A percentile compares a stretch with the other conserved stretches of the same genome.
Conservation (phyloP, 2,888 invertebrate species). For the Unio pictorum region DNA sequence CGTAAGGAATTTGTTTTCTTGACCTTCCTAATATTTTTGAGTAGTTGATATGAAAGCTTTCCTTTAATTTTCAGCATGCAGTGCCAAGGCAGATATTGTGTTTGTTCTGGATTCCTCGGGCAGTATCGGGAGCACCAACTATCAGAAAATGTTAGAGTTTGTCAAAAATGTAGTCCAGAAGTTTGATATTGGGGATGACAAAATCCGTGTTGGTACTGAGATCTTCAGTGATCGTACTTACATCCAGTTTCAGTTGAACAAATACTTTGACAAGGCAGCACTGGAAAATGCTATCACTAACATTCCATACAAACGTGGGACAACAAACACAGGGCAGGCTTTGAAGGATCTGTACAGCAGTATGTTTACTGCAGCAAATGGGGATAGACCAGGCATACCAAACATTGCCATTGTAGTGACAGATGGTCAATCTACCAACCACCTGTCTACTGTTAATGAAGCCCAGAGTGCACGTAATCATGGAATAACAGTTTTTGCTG, state of each 20-base stretch:
- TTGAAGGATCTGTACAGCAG: slow-evolving; percentile 36
- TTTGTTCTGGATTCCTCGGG: slow-evolving; percentile 66
- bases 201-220: slow-evolving; percentile 51
- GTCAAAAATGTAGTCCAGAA: slow-evolving; percentile 52
- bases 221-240: slow-evolving; percentile 55
- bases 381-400: slow-evolving; percentile 54
- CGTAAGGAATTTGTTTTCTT: slow-evolving; percentile 1
- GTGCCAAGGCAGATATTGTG: slow-evolving; percentile 56
- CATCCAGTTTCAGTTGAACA: slow-evolving; percentile 59
- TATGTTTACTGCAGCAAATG: slow-evolving; percentile 46
- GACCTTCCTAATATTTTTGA: slow-evolving; percentile 2
- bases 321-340: slow-evolving; percentile 61
- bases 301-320: slow-evolving; percentile 55
- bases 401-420: slow-evolving; percentile 59
- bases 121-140: slow-evolving; percentile 55
- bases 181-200: slow-evolving; percentile 52
- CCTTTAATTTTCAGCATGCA: slow-evolving; percentile 35
- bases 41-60: background rate
- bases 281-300: slow-evolving; percentile 53
- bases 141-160: slow-evolving; percentile 54
- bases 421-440: slow-evolving; percentile 53
- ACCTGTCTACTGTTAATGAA: slow-evolving; percentile 46
- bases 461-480: slow-evolving; percentile 38
- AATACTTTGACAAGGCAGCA: slow-evolving; percentile 36
- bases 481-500: slow-evolving; percentile 51